phyloP scores from a whole-genome alignment of 2,797 vertebrate species.

The Pseudotriccus pelzelni region DNA sequence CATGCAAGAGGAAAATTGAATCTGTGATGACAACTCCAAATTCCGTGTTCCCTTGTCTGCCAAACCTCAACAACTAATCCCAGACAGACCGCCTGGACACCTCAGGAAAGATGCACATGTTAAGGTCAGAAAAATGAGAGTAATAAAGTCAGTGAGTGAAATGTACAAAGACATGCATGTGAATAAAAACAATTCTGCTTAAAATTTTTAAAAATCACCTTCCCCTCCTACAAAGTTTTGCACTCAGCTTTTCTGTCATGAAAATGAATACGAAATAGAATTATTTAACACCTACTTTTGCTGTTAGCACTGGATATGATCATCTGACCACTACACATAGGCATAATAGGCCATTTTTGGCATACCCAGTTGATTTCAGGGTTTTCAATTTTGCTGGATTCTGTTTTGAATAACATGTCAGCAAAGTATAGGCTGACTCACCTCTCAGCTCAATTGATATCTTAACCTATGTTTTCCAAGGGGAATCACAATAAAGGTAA shows the following conservation, averaged over 20 bases:
- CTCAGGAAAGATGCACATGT: neutral
- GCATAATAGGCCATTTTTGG: neutral
- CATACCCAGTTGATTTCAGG: neutral
- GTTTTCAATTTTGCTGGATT: neutral
- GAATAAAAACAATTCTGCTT: neutral
- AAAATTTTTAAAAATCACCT: neutral
- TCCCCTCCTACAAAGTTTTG: neutral
- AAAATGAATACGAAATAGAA: neutral
- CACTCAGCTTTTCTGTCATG: neutral
- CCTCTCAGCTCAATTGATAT: neutral
- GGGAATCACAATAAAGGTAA: neutral
- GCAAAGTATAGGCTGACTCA: neutral
- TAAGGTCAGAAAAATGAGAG: neutral
- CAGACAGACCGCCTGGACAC: neutral
- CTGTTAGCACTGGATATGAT: neutral
- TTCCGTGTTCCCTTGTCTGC: neutral
- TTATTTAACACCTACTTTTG: neutral
- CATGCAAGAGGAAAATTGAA: neutral
- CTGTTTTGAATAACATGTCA: neutral
- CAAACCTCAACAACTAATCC: neutral
- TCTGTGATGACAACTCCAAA: accelerated
- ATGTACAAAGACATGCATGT: neutral
- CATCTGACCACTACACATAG: neutral
- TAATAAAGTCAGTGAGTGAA: neutral
- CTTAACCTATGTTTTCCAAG: neutral